Conservation (phyloP, 2,888 invertebrate genomes). For the Netelia melanura region DNA sequence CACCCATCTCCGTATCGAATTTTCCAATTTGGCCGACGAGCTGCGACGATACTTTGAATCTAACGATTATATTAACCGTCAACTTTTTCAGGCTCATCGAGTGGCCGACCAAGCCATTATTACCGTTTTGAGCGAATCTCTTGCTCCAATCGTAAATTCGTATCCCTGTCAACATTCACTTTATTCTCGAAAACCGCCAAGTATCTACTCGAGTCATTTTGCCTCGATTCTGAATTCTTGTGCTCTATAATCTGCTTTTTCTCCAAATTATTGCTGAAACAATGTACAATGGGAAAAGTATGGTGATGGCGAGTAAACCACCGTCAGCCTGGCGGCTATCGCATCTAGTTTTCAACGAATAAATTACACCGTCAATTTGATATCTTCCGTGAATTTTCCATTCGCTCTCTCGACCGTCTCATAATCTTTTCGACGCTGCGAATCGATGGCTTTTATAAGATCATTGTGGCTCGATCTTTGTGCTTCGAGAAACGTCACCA, state of each 20-base stretch:
- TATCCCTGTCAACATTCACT: slow-evolving; percentile 43
- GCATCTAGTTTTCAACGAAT: background rate
- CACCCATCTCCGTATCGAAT: slow-evolving; percentile 67
- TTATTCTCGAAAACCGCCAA: slow-evolving; percentile 53
- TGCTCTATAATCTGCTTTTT: slow-evolving; percentile 61
- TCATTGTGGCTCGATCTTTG: slow-evolving; percentile 56
- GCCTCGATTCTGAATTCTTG: slow-evolving; percentile 56
- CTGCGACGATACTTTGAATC: slow-evolving; percentile 65
- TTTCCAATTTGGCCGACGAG: slow-evolving; percentile 57
- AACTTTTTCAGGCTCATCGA: background rate
- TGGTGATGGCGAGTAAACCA: background rate
- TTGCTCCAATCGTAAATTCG: slow-evolving; percentile 55
- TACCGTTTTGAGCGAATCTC: slow-evolving; percentile 67
- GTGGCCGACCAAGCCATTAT: background rate
- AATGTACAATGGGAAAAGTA: background rate
- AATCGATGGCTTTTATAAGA: slow-evolving; percentile 46
- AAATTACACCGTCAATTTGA: slow-evolving; percentile 59
- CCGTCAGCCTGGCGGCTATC: background rate
- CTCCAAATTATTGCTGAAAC: slow-evolving; percentile 62
- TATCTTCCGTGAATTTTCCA: slow-evolving; percentile 58
- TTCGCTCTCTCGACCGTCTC: slow-evolving; percentile 55
- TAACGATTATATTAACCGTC: slow-evolving; percentile 21
- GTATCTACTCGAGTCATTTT: slow-evolving; percentile 61
- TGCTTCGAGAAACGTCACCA: slow-evolving; percentile 47
- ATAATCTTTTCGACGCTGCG: slow-evolving; percentile 55